Conservation (phyloP, 2,113 vertebrate species). For the Drymodes brunneopygia region DNA sequence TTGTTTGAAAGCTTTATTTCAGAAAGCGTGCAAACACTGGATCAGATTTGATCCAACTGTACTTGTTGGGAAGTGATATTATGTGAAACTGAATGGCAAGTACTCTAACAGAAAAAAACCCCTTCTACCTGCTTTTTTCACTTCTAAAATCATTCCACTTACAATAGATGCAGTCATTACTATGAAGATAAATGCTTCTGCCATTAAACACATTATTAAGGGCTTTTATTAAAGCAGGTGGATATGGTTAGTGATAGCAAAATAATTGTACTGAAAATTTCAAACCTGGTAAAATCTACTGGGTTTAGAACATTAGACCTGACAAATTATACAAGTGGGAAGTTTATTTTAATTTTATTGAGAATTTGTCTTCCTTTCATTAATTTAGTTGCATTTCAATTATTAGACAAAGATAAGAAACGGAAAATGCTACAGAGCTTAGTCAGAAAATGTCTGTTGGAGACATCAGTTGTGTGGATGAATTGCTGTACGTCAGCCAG, state of each 20-base stretch:
- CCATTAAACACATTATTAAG: not conserved
- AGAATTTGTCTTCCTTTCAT: not conserved
- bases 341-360: not conserved
- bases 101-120: not conserved
- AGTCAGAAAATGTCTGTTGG: not conserved
- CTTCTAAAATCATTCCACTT: not conserved
- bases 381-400: not conserved
- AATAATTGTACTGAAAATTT: not conserved
- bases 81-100: not conserved
- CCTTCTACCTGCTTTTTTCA: not conserved
- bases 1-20: not conserved
- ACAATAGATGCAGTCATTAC: not conserved
- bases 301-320: not conserved
- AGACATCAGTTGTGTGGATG: not conserved
- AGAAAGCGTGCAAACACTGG: not conserved
- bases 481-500: not conserved
- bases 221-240: not conserved
- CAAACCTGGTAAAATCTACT: not conserved
- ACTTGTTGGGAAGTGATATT: not conserved
- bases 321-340: not conserved
- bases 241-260: not conserved
- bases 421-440: not conserved
- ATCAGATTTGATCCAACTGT: not conserved
- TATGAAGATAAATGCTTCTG: not conserved
- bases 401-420: not conserved